Conservation (phyloP, 2,888 invertebrate species). For the Philaethria dido region DNA sequence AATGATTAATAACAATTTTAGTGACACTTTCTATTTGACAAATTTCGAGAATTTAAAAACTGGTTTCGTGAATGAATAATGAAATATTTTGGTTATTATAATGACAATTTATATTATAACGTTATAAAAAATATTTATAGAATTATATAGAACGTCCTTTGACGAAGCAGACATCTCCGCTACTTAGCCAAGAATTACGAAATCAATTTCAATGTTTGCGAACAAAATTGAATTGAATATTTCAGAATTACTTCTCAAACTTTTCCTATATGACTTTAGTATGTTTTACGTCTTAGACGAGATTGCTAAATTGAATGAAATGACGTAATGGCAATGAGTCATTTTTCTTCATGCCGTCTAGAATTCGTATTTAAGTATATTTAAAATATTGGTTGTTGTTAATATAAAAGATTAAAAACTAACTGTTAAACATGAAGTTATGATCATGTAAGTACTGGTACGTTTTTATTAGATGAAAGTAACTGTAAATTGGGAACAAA, state of each 20-base stretch:
- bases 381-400: conserved; percentile 18
- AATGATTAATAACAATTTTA: conserved; percentile 26
- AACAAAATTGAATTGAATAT: conserved; percentile 15
- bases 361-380: conserved; percentile 36
- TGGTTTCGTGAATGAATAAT: conserved; percentile 6
- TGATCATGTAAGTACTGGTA: not conserved
- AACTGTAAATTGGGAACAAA: not conserved
- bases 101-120: not conserved
- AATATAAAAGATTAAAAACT: not conserved
- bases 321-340: conserved; percentile 50
- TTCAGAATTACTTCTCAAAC: conserved; percentile 14
- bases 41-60: conserved; percentile 1
- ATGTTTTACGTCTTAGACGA: conserved; percentile 40
- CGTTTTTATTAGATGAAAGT: not conserved
- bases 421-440: not conserved
- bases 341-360: conserved; percentile 45
- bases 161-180: conserved; percentile 3
- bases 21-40: conserved; percentile 24
- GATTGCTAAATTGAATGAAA: conserved; percentile 50
- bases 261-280: conserved; percentile 33
- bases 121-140: conserved; percentile 12
- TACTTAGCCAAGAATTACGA: conserved; percentile 12
- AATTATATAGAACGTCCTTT: conserved; percentile 4
- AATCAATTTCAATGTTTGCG: conserved; percentile 8
- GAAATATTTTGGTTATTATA: conserved; percentile 5